Evolutionary conservation across 53 echinoderm and acorn worm species (phyloP), one percentile per base, ranked within the genome.

Genomic region (Actinopyga echinites): DNA sequence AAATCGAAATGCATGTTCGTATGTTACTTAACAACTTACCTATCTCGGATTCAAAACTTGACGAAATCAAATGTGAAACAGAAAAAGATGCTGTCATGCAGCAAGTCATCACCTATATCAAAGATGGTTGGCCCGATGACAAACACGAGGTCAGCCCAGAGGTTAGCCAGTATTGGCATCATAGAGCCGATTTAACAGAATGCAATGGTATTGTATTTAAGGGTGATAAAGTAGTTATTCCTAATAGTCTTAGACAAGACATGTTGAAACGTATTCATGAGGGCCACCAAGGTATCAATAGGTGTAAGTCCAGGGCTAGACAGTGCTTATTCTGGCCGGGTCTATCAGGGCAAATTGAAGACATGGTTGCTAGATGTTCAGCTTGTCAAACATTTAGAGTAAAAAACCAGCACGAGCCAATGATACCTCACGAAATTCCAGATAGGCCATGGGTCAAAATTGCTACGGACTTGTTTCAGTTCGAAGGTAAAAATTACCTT

Each of bases 301-400:
- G 56, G 59, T 57, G 79, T 58, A 79, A 79, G 79, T 56, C 79
- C 24, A 79, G 79, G 33, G 79, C 79, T 26, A 79, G 79, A 33
- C 57, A 79, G 57, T 57, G 57, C 56, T 58, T 79, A 33, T 79
- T 79, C 25, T 79, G 79, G 57, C 79, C 79, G 6, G 79, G 79
- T 5, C 13, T 79, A 57, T 79, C 79, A 5, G 24, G 79, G 15
- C 79, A 79, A 7, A 57, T 79, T 49, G 57, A 79, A 13, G 79
- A 79, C 20, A 57, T 79, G 58, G 57, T 56, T 12, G n/a, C 57
- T 13, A 57, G 21, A 24, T 79, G 79, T 29, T 57, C 79, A 30
- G 36, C 29, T 17, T 79, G 79, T 79, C 79, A 57, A 79, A 58
- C 57, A 15, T 58, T 35, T 57, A 79, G 79, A 33, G 35, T 30